Evolutionary conservation across 2,797 vertebrate genomes (phyloP), one percentile per base, ranked within the genome.

Genomic region (Ispidina lecontei): DNA sequence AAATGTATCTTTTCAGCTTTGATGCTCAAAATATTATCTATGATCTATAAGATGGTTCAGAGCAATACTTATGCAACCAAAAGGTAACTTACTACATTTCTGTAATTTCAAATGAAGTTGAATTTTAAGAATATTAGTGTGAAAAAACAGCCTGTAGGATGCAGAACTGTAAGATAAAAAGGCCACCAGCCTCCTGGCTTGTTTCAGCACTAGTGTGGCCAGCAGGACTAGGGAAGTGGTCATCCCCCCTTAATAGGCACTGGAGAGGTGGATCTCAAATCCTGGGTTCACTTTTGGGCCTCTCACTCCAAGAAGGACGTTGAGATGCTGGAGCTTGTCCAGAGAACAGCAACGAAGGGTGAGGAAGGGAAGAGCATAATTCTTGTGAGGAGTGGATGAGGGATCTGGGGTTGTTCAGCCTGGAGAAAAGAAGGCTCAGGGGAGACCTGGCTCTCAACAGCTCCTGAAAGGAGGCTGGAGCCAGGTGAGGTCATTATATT

Each of bases 21-120:
- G 88, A 98, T 98, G 77, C 95, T 99, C 95, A 99, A 99, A 97
- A 97, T 99, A 92, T 91, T 99, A 90, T 98, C 98, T 55, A 96
- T 98, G 96, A 98, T 99, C 97, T 99, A 99, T 95, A 99, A 97
- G 97, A 98, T 99, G 86, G 98, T 99, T 73, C 99, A 99, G 97
- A 99, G 98, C 97, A 97, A 99, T 97, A 98, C 98, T 14, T 99
- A 98, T 20, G 98, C 99, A 84, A 99, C 99, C 12, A 99, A 99
- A 98, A 99, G 99, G 99, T 99, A 97, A 89, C 20, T 54, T 43
- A 44, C n/a, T 85, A 4, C 41, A 84, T 59, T 81, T 65, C 67
- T 75, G 14, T 73, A 76, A 63, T 81, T 79, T 62, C 56, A 83
- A 75, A 89, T 72, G 74, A 71, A 89, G 31, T 63, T 59, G 18